These are phyloP conservation scores for Lasaia peninsularis DNA, from an alignment of 1,140 invertebrate species.

Conservation along the genomic window DNA sequence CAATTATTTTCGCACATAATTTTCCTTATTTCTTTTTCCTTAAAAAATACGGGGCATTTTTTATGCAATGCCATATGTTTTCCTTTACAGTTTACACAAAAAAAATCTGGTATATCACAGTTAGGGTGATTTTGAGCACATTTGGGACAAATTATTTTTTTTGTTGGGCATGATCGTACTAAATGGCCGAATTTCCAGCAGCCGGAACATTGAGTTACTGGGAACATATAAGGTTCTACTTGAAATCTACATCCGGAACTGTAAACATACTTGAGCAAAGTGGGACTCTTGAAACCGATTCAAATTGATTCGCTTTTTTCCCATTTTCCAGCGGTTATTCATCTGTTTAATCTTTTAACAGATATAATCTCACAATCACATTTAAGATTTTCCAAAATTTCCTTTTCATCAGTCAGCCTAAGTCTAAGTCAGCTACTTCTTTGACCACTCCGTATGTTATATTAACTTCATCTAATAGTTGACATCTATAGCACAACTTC, in stretches of 20 bases:
- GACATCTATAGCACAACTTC: neutral
- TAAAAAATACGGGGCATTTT: neutral
- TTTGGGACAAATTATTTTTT: constrained; percentile 31
- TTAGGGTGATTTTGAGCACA: constrained; percentile 25
- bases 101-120: neutral
- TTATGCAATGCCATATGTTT: neutral
- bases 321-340: constrained; percentile 1
- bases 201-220: constrained; percentile 21
- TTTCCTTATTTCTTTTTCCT: neutral
- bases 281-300: constrained; percentile 10
- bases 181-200: constrained; percentile 26
- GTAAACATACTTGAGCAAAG: constrained; percentile 7
- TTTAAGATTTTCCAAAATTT: constrained; percentile 3
- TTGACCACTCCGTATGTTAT: neutral
- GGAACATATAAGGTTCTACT: constrained; percentile 24
- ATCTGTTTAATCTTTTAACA: constrained; percentile 13
- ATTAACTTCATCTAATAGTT: neutral
- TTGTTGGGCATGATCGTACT: constrained; percentile 19
- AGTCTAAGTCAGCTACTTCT: neutral
- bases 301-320: constrained; percentile 5
- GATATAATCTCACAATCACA: neutral
- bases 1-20: constrained; percentile 2
- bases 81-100: neutral
- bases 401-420: neutral
- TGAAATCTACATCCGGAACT: constrained; percentile 17